phyloP scores from a whole-genome alignment of 1,140 invertebrate genomes.

The Pogonomyrmex californicus region DNA sequence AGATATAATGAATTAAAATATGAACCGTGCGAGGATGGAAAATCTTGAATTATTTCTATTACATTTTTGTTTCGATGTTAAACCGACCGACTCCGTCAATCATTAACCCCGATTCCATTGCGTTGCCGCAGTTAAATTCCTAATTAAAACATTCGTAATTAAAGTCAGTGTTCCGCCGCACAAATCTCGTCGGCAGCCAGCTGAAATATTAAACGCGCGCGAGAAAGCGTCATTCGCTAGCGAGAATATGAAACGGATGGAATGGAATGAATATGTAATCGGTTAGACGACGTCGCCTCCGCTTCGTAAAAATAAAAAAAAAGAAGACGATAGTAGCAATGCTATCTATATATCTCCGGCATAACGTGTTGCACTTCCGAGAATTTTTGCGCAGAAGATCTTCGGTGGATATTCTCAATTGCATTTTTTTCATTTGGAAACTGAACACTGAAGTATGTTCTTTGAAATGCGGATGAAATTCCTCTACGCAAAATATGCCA shows the following conservation, averaged over 20 bases:
- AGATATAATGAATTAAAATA: background rate
- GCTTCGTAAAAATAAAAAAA: constrained; percentile 41
- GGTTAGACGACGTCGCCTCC: constrained; percentile 48
- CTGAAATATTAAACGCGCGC: constrained; percentile 60
- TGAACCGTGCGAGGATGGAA: background rate
- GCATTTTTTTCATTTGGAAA: constrained; percentile 1
- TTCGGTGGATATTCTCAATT: constrained; percentile 1
- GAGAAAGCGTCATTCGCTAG: constrained; percentile 59
- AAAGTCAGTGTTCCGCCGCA: constrained; percentile 48
- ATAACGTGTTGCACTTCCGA: constrained; percentile 3
- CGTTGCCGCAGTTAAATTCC: constrained; percentile 42
- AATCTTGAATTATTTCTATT: background rate
- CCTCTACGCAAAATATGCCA: background rate
- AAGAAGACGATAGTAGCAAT: background rate
- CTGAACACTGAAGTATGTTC: background rate
- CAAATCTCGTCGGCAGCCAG: constrained; percentile 49
- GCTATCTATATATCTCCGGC: background rate
- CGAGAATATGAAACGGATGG: constrained; percentile 58
- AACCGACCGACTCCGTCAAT: constrained; percentile 18
- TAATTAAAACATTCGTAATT: constrained; percentile 66
- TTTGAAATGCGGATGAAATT: background rate
- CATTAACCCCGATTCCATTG: constrained; percentile 43
- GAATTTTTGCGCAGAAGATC: constrained; percentile 11
- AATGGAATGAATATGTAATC: constrained; percentile 59
- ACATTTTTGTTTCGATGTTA: constrained; percentile 8